Base-by-base conservation (phyloP, 2,888 invertebrate genomes). In the Campoplex nolae region DNA sequence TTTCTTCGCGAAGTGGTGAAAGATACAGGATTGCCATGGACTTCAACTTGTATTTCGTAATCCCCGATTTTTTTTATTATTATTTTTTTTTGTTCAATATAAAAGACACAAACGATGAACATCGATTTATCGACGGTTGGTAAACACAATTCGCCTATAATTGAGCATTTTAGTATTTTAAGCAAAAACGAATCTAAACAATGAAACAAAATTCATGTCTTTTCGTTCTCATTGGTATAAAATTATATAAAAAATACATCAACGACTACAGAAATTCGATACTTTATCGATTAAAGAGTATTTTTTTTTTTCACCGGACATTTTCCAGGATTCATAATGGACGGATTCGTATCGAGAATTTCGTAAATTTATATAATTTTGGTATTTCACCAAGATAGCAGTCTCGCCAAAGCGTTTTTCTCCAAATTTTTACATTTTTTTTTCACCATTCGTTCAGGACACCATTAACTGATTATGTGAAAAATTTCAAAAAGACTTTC, bases 1-100 rank as follows among this genome's bases (percentile, higher is more conserved):
- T 74, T 42, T 58, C 42, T 58, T n/a, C 9, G 38, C 56, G 13
- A 13, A 42, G n/a, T 28, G 56, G 23, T 6, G 42, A 74, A 18
- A 74, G 74, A 28, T 23, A 58, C 74, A 42, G 13, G 73, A 54
- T 35, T 54, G 18, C 3, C 45, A 7, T 71, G n/a, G 35, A n/a
- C 35, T 32, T 62, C 32, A 32, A 32, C 18, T 51, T n/a, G 51
- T 16, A 23, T 74, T 35, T 18, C 73, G 73, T 35, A 8, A 38
- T 56, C 23, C n/a, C 7, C 28, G 28, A 23, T 42, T 58, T 42
- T 74, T 2, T 56, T 58, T 35, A n/a, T n/a, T n/a, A n/a, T n/a
- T n/a, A n/a, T 67, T 38, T 23, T 23, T 23, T 23, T 23, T 23
- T 67, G 3, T 6, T 38, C 23, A 8, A 13, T 13, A 62, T 32